phyloP scores from a whole-genome alignment of 2,888 invertebrate genomes.

The Psococerastis gibbosa region DNA sequence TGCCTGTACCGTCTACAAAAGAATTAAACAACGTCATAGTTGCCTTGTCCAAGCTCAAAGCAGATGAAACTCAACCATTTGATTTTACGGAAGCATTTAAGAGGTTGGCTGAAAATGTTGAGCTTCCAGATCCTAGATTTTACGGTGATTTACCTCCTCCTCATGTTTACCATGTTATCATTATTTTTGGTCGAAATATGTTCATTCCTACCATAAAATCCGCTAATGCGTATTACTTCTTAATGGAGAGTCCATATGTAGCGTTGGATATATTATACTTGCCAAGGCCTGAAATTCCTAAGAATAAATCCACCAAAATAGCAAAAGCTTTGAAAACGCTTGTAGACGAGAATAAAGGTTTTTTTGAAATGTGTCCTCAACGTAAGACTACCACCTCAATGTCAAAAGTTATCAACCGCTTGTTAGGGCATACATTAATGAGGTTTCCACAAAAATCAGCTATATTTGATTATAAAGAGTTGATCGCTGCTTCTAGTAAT shows the following conservation, averaged over 20 bases:
- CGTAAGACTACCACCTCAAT: neutral
- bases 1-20: neutral
- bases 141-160: neutral
- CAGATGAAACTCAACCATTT: neutral
- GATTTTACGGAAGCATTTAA: slow-evolving; percentile 1
- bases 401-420: neutral
- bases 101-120: neutral
- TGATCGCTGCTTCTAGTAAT: no score
- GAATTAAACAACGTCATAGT: neutral
- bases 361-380: neutral
- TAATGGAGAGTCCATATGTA: neutral
- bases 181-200: slow-evolving; percentile 6
- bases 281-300: neutral
- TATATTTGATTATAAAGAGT: neutral
- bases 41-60: neutral
- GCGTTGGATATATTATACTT: slow-evolving; percentile 1
- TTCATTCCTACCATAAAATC: neutral
- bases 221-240: slow-evolving; percentile 1
- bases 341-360: neutral
- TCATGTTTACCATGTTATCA: neutral
- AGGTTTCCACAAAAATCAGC: neutral
- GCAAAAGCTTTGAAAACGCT: neutral
- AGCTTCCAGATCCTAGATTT: neutral
- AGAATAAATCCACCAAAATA: neutral
- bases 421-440: neutral